Conservation (phyloP, 2,113 vertebrate genomes). For the Boulengeromyrus knoepffleri region DNA sequence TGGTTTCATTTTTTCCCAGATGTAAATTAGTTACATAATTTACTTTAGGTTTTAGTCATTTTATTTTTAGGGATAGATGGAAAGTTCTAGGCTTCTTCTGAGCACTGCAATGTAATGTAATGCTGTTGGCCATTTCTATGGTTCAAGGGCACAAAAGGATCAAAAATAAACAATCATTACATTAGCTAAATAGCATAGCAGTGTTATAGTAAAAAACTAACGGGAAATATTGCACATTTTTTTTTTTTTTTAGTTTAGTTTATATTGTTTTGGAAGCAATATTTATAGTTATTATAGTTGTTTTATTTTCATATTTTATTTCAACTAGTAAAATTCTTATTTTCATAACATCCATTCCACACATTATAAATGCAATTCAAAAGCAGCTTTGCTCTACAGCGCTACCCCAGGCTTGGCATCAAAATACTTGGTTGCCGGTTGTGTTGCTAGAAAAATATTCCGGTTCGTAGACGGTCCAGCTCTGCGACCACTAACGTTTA, state of each 20-base stretch:
- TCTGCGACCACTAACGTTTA: background rate
- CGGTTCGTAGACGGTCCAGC: background rate
- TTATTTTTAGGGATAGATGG: background rate
- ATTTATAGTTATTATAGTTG: background rate
- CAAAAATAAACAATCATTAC: background rate
- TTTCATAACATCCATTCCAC: background rate
- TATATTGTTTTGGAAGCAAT: background rate
- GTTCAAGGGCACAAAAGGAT: background rate
- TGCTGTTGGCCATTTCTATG: background rate
- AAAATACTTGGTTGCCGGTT: background rate
- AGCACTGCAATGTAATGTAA: background rate
- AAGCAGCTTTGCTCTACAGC: background rate
- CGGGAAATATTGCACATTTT: background rate
- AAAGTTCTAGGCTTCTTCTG: background rate
- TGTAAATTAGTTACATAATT: background rate
- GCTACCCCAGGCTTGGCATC: background rate
- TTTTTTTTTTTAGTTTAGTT: too few species aligned
- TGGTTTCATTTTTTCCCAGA: background rate
- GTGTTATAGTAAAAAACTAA: too few species aligned
- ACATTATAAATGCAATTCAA: background rate
- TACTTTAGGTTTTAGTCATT: background rate
- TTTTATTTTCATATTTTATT: background rate
- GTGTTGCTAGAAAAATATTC: background rate
- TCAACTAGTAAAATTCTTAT: background rate
- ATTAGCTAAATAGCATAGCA: background rate